Conservation (phyloP, 2,113 vertebrate genomes). For the Chloropsis cyanopogon region DNA sequence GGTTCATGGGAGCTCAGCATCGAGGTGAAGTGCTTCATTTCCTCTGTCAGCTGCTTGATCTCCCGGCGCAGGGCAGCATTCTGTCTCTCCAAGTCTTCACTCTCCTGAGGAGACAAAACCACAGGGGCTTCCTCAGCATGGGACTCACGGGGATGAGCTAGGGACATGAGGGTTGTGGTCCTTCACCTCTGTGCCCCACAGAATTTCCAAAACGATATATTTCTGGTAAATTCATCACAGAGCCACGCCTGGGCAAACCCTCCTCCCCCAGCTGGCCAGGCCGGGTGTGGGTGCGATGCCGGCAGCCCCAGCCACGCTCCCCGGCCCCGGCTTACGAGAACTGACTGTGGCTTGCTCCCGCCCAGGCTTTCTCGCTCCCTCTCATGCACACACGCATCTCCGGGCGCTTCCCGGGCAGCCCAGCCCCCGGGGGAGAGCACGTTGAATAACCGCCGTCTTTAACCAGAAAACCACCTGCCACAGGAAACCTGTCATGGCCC, state of each 20-base stretch:
- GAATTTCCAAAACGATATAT: constrained; percentile 69
- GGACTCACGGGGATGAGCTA: not conserved
- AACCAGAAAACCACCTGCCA: constrained; percentile 77
- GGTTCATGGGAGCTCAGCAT: constrained; percentile 91
- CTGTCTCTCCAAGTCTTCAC: constrained; percentile 91
- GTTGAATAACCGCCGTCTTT: constrained; percentile 44
- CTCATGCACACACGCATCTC: not conserved
- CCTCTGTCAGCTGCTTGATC: constrained; percentile 91
- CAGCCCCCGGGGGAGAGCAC: not conserved
- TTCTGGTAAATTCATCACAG: constrained; percentile 66
- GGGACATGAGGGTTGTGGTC: not conserved
- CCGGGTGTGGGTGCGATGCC: constrained; percentile 4
- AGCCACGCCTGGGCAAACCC: constrained; percentile 70
- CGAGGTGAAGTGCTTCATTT: constrained; percentile 88
- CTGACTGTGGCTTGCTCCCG: constrained; percentile 34
- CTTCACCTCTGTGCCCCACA: constrained; percentile 29
- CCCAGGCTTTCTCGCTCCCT: constrained; percentile 64
- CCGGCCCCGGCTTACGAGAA: constrained; percentile 68
- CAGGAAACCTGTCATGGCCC: constrained; percentile 81
- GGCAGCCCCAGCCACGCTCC: not conserved
- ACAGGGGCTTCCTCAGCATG: not conserved
- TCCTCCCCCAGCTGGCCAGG: not conserved
- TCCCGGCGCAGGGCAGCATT: constrained; percentile 91
- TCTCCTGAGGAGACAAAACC: constrained; percentile 80
- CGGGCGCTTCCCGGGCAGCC: constrained; percentile 19